Evolutionary conservation across 2,113 vertebrate genomes (phyloP).

Genomic region (Mormyrus iriodes): DNA sequence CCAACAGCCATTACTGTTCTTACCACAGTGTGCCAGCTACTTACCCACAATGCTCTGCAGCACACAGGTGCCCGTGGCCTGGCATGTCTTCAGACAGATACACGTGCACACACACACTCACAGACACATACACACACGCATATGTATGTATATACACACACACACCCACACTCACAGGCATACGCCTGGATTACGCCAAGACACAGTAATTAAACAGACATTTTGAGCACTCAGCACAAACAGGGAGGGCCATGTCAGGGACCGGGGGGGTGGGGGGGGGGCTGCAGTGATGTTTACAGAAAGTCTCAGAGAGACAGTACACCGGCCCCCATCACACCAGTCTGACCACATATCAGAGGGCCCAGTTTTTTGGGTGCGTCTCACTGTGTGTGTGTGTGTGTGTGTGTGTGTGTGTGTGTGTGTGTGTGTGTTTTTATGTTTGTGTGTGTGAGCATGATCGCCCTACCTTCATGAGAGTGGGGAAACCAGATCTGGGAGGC

Average conservation of each 20-base stretch:
- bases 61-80: background rate
- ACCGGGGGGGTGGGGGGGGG: background rate
- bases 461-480: conserved; percentile 92
- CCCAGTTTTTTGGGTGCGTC: background rate
- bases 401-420: background rate
- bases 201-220: conserved; percentile 28
- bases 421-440: no score
- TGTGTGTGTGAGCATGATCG: background rate
- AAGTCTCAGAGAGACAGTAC: background rate
- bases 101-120: conserved; percentile 11
- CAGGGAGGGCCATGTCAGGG: background rate
- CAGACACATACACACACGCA: background rate
- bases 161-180: background rate
- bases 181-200: conserved; percentile 18
- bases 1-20: conserved; percentile 55
- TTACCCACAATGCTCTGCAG: conserved; percentile 22
- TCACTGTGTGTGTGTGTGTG: background rate
- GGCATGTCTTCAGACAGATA: conserved; percentile 18
- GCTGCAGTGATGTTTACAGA: conserved; percentile 1
- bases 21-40: conserved; percentile 35
- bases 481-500: conserved; percentile 94
- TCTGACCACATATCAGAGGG: background rate
- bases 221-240: conserved; percentile 14
- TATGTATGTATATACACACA: background rate
- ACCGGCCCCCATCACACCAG: no score